Evolutionary conservation across 1,140 invertebrate species (phyloP).

Genomic region (Leptinotarsa lineolata): DNA sequence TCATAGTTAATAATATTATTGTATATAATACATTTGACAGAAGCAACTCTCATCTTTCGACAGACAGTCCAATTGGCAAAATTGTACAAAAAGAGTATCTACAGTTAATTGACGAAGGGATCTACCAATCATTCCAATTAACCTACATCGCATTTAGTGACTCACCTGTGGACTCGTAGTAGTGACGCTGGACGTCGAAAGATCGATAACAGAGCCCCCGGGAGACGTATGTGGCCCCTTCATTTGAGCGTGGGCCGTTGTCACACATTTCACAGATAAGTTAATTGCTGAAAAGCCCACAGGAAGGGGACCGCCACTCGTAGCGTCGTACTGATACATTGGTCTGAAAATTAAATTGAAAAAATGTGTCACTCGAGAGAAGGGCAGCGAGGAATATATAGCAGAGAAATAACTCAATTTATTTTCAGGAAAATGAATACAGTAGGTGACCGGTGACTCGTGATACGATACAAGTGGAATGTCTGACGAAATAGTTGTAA

Average conservation of each 20-base stretch:
- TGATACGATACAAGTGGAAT: too few species aligned
- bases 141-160: background rate
- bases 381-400: background rate
- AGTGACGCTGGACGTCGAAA: constrained; percentile 82
- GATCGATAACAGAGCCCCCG: constrained; percentile 81
- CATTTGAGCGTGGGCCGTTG: constrained; percentile 67
- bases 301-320: constrained; percentile 65
- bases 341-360: constrained; percentile 61
- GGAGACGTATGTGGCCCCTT: constrained; percentile 67
- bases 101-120: background rate
- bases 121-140: background rate
- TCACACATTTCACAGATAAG: constrained; percentile 82
- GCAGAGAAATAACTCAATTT: background rate
- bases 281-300: constrained; percentile 81
- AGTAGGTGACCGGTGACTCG: too few species aligned
- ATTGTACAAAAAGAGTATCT: too few species aligned
- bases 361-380: constrained; percentile 11
- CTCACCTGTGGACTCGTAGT: constrained; percentile 79
- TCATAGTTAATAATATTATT: too few species aligned
- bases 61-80: too few species aligned
- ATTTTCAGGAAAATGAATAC: background rate
- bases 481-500: too few species aligned
- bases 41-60: too few species aligned
- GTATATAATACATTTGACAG: too few species aligned
- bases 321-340: constrained; percentile 78